Evolutionary conservation across 2,113 vertebrate species (phyloP).

Genomic region (Callipepla squamata): DNA sequence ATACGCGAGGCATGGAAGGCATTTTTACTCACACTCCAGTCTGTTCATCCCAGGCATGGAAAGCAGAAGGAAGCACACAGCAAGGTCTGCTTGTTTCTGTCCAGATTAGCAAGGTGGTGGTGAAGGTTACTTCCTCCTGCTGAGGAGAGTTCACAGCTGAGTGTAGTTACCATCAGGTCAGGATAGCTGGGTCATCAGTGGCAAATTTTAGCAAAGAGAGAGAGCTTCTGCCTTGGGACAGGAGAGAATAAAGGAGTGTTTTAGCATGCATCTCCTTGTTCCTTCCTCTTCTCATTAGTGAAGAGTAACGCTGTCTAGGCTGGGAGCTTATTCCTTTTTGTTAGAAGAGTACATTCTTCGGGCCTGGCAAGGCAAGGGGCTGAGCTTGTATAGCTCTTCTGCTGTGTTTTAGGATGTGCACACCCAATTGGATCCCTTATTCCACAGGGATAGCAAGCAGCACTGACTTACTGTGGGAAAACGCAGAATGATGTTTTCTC

Average conservation of each 20-base stretch:
- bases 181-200: not conserved
- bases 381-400: not conserved
- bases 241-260: not conserved
- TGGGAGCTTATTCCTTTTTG: not conserved
- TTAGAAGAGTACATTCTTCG: rapidly evolving
- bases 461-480: not conserved
- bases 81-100: not conserved
- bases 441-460: not conserved
- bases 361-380: not conserved
- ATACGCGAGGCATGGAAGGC: not conserved
- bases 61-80: not conserved
- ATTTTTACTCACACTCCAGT: not conserved
- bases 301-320: not conserved
- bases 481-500: not conserved
- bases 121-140: not conserved
- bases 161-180: not conserved
- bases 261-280: not conserved
- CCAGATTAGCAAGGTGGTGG: not conserved
- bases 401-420: not conserved
- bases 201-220: not conserved
- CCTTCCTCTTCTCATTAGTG: not conserved
- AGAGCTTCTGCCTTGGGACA: not conserved
- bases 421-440: not conserved
- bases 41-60: not conserved
- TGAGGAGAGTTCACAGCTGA: not conserved